These are phyloP conservation scores for Orbicella faveolata DNA, from an alignment of 64 coral and sea anemone species.

Conservation along the genomic window DNA sequence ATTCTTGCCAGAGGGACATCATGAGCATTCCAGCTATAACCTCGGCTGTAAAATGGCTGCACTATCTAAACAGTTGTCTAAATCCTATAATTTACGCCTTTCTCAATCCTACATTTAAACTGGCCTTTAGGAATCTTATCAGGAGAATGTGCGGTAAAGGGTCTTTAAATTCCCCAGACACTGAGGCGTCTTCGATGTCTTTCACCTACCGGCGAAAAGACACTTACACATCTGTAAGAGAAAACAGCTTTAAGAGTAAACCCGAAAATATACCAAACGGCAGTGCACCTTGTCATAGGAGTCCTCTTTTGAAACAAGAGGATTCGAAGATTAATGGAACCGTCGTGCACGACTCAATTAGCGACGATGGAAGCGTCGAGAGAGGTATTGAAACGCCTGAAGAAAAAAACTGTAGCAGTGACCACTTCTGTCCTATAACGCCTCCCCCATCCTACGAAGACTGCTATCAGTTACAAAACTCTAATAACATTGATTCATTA, in stretches of 20 bases:
- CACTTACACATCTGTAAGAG: slow-evolving; percentile 12
- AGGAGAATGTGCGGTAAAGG: slow-evolving; percentile 54
- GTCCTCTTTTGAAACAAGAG: slow-evolving; percentile 19
- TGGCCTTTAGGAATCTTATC: slow-evolving; percentile 80
- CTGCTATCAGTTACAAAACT: not conserved
- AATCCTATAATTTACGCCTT: slow-evolving; percentile 95
- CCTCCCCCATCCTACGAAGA: slow-evolving; percentile 22
- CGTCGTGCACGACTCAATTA: not conserved
- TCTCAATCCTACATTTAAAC: slow-evolving; percentile 88
- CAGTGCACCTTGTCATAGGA: not conserved
- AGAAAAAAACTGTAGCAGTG: slow-evolving; percentile 1
- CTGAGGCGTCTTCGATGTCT: slow-evolving; percentile 22
- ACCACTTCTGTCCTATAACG: not conserved
- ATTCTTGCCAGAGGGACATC: slow-evolving; percentile 26
- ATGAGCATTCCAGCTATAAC: slow-evolving; percentile 49
- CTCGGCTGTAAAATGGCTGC: slow-evolving; percentile 82
- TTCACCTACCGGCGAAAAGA: slow-evolving; percentile 15
- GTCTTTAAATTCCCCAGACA: slow-evolving; percentile 7
- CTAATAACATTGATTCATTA: not conserved
- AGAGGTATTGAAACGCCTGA: slow-evolving; percentile 32
- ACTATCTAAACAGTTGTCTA: slow-evolving; percentile 88
- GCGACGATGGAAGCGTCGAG: slow-evolving; percentile 36
- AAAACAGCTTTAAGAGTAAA: slow-evolving; percentile 5
- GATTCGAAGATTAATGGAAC: slow-evolving; percentile 8
- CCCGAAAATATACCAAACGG: slow-evolving; percentile 24